A percentile compares a stretch with the other conserved stretches of the same genome.
These are phyloP conservation scores for Drosophila erecta DNA, from an alignment of 1,140 invertebrate species.

Conservation along the genomic window DNA sequence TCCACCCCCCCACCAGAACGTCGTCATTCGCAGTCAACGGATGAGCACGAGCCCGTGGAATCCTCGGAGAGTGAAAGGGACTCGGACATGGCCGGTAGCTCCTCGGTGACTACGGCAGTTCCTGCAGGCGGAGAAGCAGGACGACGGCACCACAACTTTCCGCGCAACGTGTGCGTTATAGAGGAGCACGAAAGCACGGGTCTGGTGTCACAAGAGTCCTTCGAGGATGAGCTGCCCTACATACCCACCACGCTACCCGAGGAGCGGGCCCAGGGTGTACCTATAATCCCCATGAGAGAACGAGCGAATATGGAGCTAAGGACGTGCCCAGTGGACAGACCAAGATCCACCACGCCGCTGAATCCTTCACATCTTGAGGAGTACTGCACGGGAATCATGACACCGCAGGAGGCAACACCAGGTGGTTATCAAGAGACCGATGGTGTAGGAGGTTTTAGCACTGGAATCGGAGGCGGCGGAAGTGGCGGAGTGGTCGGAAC, in stretches of 20 bases:
- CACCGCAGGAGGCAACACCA: constrained; percentile 72
- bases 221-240: constrained; percentile 94
- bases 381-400: constrained; percentile 86
- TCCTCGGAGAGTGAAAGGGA: constrained; percentile 93
- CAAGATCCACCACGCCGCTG: constrained; percentile 93
- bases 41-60: constrained; percentile 87
- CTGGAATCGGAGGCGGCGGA: neutral
- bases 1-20: constrained; percentile 42
- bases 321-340: constrained; percentile 94
- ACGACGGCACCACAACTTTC: constrained; percentile 71
- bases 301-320: constrained; percentile 88
- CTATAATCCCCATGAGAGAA: constrained; percentile 92
- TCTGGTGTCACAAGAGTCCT: constrained; percentile 92
- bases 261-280: constrained; percentile 92
- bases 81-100: constrained; percentile 86
- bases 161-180: constrained; percentile 83
- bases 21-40: constrained; percentile 67
- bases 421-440: constrained; percentile 49
- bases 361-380: constrained; percentile 92
- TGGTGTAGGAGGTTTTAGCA: neutral
- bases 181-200: constrained; percentile 89
- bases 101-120: constrained; percentile 67
- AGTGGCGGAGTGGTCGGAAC: neutral
- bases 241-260: constrained; percentile 93
- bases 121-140: constrained; percentile 68